These are phyloP conservation scores for Apodemus sylvaticus DNA, from an alignment of 2,113 vertebrate species.

Conservation along the genomic window DNA sequence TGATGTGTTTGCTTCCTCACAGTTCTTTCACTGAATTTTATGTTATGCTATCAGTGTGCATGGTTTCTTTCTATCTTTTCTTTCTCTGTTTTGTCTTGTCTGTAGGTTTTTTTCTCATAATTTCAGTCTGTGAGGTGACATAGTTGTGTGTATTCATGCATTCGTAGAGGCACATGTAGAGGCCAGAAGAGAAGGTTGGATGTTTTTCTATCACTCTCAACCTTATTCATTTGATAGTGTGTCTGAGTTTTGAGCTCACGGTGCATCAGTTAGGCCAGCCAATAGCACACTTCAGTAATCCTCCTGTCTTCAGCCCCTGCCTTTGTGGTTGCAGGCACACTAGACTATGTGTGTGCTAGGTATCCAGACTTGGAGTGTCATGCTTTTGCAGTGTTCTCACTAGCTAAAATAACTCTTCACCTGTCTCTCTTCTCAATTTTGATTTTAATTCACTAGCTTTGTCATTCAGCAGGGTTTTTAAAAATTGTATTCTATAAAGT, in stretches of 20 bases:
- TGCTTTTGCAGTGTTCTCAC: not conserved
- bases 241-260: not conserved
- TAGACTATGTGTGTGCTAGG: not conserved
- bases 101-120: slow-evolving; percentile 9
- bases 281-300: not conserved
- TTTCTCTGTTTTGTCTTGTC: not conserved
- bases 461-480: not conserved
- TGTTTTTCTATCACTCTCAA: not conserved
- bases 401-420: no score
- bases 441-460: not conserved
- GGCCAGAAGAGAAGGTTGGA: not conserved
- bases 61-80: not conserved
- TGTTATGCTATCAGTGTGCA: not conserved
- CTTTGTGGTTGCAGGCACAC: not conserved
- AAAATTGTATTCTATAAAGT: not conserved
- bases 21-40: not conserved
- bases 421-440: not conserved
- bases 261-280: not conserved
- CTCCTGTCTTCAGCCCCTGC: not conserved
- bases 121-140: not conserved
- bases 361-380: not conserved
- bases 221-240: not conserved
- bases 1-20: not conserved
- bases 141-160: not conserved
- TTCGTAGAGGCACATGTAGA: not conserved